These are phyloP conservation scores for Nansenia antarctica DNA, from an alignment of 2,113 vertebrate species.

Conservation along the genomic window DNA sequence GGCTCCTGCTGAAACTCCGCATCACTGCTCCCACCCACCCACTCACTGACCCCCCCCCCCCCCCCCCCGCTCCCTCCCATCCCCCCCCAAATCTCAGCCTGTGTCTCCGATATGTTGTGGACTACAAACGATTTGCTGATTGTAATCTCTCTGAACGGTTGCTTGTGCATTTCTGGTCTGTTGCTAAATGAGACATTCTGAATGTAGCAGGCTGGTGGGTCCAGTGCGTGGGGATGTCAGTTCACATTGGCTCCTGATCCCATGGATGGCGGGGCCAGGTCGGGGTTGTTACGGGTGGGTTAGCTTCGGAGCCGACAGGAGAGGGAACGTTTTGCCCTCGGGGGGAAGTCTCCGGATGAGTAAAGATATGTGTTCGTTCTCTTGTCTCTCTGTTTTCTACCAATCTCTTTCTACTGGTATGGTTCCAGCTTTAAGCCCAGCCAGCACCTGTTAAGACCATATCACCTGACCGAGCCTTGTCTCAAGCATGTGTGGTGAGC, in stretches of 20 bases:
- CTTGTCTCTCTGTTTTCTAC: background rate
- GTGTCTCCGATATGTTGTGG: conserved; percentile 17
- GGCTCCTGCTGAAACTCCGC: too few species aligned
- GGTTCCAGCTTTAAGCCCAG: background rate
- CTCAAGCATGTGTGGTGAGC: too few species aligned
- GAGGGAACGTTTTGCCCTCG: conserved; percentile 40
- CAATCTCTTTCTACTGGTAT: background rate
- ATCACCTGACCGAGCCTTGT: background rate
- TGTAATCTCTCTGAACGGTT: conserved; percentile 47
- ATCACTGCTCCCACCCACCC: too few species aligned
- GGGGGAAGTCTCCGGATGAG: conserved; percentile 42
- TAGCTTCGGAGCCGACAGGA: conserved; percentile 44
- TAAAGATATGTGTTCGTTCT: conserved; percentile 46
- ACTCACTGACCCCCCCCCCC: too few species aligned
- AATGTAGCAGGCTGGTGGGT: conserved; percentile 55
- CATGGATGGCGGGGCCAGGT: conserved; percentile 46
- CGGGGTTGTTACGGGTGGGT: conserved; percentile 34
- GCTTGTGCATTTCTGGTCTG: conserved; percentile 57
- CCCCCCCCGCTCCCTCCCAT: background rate
- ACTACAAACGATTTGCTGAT: conserved; percentile 21
- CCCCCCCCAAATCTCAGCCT: background rate
- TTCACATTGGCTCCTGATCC: conserved; percentile 48
- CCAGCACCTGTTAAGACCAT: background rate
- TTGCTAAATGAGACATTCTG: conserved; percentile 59
- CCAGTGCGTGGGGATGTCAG: conserved; percentile 50